These are phyloP conservation scores for Fundulus diaphanus DNA, from an alignment of 2,797 vertebrate genomes.

Conservation along the genomic window DNA sequence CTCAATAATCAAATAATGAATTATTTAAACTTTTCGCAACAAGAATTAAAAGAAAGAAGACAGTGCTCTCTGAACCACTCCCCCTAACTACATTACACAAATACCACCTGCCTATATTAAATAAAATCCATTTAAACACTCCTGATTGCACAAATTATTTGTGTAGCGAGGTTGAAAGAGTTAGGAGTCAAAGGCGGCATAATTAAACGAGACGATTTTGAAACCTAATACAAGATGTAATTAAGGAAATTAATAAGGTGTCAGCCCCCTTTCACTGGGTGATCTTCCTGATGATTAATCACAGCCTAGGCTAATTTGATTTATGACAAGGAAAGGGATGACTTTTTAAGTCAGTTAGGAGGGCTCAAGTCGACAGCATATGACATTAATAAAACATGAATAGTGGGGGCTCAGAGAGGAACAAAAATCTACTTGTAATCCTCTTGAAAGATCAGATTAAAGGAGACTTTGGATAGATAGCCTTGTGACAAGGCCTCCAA, in stretches of 20 bases:
- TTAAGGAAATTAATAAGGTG: slow-evolving; percentile 88
- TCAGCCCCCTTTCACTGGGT: slow-evolving; percentile 77
- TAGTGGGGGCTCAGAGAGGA: slow-evolving; percentile 40
- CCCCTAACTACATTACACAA: slow-evolving; percentile 54
- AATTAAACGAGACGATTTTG: slow-evolving; percentile 80
- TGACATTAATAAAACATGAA: slow-evolving; percentile 85
- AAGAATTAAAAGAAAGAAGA: not conserved
- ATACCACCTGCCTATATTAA: slow-evolving; percentile 65
- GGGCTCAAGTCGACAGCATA: slow-evolving; percentile 73
- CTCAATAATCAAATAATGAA: not conserved
- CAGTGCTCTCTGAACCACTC: slow-evolving; percentile 16
- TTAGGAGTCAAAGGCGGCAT: slow-evolving; percentile 78
- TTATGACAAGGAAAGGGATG: slow-evolving; percentile 83
- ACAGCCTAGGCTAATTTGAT: slow-evolving; percentile 84
- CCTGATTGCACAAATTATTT: slow-evolving; percentile 78
- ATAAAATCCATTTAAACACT: slow-evolving; percentile 72
- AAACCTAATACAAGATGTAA: slow-evolving; percentile 85
- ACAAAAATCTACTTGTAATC: slow-evolving; percentile 58
- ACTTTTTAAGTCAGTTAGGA: slow-evolving; percentile 80
- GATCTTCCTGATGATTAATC: slow-evolving; percentile 83
- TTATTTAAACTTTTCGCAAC: not conserved
- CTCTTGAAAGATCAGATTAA: slow-evolving; percentile 63
- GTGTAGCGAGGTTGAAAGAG: slow-evolving; percentile 77
- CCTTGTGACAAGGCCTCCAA: slow-evolving; percentile 40
- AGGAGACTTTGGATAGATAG: slow-evolving; percentile 51